Conservation (phyloP, 2,888 invertebrate species). For the Cinara cedri region DNA sequence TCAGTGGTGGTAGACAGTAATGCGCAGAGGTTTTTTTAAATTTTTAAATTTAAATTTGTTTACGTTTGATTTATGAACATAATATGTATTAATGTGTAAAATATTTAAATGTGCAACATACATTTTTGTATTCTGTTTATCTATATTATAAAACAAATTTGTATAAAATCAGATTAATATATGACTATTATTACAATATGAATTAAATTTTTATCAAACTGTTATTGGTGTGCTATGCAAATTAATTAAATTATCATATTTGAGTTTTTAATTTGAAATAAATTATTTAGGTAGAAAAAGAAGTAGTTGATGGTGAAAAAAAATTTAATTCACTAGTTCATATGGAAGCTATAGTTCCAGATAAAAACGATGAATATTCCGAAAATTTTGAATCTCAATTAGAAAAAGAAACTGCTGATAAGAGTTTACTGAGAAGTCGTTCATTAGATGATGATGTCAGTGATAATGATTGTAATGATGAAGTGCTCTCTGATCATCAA, state of each 20-base stretch:
- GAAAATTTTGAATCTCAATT: conserved; percentile 64
- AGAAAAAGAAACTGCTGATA: conserved; percentile 58
- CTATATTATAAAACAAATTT: too few relatives aligned
- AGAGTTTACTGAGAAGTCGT: conserved; percentile 43
- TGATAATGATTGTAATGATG: conserved; percentile 45
- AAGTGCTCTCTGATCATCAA: conserved; percentile 40
- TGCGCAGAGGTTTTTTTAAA: too few relatives aligned
- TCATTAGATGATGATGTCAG: conserved; percentile 45
- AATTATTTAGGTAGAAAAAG: conserved; percentile 68
- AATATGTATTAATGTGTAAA: too few relatives aligned
- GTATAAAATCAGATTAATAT: too few relatives aligned
- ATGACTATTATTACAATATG: not conserved
- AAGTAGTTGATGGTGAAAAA: conserved; percentile 70
- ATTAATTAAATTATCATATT: conserved; percentile 1
- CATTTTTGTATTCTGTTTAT: too few relatives aligned
- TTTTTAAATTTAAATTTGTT: too few relatives aligned
- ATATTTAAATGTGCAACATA: too few relatives aligned
- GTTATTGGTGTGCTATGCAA: not conserved
- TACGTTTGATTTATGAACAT: too few relatives aligned
- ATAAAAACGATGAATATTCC: conserved; percentile 61
- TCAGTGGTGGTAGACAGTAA: too few relatives aligned
- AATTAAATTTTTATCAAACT: not conserved
- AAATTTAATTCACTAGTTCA: conserved; percentile 74
- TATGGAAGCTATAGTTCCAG: conserved; percentile 17
- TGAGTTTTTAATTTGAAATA: conserved; percentile 10